These are phyloP conservation scores for Gavia stellata DNA, from an alignment of 2,113 vertebrate genomes.

Conservation along the genomic window DNA sequence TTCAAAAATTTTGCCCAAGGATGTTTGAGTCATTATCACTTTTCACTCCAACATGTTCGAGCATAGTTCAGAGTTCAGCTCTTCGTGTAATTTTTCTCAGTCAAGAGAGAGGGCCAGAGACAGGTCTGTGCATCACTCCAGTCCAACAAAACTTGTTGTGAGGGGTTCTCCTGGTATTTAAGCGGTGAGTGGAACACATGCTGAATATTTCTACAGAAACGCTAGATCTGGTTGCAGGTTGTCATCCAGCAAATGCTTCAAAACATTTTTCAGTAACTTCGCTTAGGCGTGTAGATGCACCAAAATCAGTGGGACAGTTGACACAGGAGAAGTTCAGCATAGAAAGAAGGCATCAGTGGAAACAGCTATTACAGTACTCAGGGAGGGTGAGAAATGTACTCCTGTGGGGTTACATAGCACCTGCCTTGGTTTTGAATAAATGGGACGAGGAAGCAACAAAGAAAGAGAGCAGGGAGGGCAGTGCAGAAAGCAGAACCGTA, in stretches of 20 bases:
- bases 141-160: background rate
- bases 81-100: background rate
- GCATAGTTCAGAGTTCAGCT: background rate
- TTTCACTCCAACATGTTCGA: background rate
- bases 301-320: background rate
- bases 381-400: background rate
- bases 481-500: rapidly evolving
- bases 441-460: background rate
- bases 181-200: background rate
- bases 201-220: background rate
- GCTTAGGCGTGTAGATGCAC: background rate
- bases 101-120: background rate
- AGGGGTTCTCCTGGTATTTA: background rate
- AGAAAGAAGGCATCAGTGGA: background rate
- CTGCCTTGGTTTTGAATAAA: background rate
- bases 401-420: background rate
- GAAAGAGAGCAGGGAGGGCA: background rate
- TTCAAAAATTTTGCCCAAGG: background rate
- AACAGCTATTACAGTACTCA: background rate
- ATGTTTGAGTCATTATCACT: background rate
- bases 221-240: background rate
- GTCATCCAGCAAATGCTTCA: background rate
- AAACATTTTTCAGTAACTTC: background rate
- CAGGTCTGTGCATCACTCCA: background rate
- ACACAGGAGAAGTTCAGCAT: background rate